Conservation (phyloP, 2,113 vertebrate genomes). For the Hippocampus guttulatus region DNA sequence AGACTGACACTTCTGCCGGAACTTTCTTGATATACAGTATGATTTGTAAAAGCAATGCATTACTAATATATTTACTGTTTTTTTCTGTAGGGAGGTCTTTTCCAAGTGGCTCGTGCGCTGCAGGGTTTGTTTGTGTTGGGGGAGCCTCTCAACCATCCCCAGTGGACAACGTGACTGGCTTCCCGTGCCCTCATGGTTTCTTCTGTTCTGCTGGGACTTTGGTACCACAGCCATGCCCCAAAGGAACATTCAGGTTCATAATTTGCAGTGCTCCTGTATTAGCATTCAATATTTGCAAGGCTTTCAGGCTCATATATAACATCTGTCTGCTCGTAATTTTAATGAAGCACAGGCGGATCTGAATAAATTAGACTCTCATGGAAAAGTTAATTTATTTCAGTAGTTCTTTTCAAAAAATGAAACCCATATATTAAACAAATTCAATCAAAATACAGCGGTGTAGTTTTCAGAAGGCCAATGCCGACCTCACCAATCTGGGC, state of each 20-base stretch:
- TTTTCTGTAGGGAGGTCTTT: conserved; percentile 54
- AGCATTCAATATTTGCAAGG: neutral
- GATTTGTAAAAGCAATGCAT: neutral
- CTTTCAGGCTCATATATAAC: neutral
- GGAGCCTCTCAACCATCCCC: conserved; percentile 75
- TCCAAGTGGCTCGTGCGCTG: conserved; percentile 80
- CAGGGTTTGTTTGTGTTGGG: conserved; percentile 81
- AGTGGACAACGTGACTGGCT: conserved; percentile 70
- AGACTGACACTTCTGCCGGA: neutral
- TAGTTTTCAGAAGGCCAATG: neutral
- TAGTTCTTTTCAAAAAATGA: neutral
- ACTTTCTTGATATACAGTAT: neutral
- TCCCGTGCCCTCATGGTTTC: conserved; percentile 65
- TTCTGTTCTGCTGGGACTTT: conserved; percentile 60
- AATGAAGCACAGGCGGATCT: neutral
- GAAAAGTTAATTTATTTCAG: neutral
- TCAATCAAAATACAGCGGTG: neutral
- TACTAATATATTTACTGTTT: neutral
- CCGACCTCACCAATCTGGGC: neutral
- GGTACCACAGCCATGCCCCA: conserved; percentile 66
- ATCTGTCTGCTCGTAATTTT: neutral
- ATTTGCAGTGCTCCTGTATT: neutral
- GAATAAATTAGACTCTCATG: neutral
- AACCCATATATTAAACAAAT: neutral
- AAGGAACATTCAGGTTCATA: conserved; percentile 72